Evolutionary conservation across 2,797 vertebrate species (phyloP).

Genomic region (Eulemur mongoz): DNA sequence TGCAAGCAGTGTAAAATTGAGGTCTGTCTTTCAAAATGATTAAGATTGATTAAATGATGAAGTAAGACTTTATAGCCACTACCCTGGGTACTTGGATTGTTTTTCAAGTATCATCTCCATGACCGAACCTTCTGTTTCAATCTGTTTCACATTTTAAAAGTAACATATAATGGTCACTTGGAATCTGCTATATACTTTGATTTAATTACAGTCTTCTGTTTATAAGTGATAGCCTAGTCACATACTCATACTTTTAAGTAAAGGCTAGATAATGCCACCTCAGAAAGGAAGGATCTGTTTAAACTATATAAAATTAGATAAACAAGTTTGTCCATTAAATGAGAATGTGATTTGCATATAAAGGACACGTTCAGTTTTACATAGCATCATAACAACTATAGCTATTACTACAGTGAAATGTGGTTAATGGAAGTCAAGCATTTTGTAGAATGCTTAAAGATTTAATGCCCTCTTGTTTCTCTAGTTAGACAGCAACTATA

Average conservation of each 20-base stretch:
- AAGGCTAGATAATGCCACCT: conserved; percentile 68
- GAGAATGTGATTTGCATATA: conserved; percentile 41
- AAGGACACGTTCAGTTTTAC: conserved; percentile 55
- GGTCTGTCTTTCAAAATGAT: conserved; percentile 52
- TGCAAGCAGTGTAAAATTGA: conserved; percentile 67
- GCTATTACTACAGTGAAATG: conserved; percentile 35
- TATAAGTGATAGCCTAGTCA: conserved; percentile 70
- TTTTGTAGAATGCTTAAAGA: conserved; percentile 40
- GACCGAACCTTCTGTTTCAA: conserved; percentile 67
- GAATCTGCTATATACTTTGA: conserved; percentile 63
- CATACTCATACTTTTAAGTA: conserved; percentile 60
- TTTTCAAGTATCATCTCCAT: conserved; percentile 47
- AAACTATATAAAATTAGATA: conserved; percentile 61
- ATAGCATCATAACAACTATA: conserved; percentile 35
- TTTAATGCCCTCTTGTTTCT: conserved; percentile 29
- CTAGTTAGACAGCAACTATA: neutral
- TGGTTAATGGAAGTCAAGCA: conserved; percentile 30
- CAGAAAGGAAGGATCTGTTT: conserved; percentile 61
- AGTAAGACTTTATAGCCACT: conserved; percentile 66
- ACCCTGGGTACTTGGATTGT: conserved; percentile 30
- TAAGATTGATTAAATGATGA: conserved; percentile 51
- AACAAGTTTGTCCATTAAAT: conserved; percentile 60
- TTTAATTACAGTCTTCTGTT: conserved; percentile 76
- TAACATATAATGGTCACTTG: conserved; percentile 62
- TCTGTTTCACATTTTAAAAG: conserved; percentile 56